Evolutionary conservation across 2,113 vertebrate species (phyloP).

Genomic region (Clarias gariepinus): DNA sequence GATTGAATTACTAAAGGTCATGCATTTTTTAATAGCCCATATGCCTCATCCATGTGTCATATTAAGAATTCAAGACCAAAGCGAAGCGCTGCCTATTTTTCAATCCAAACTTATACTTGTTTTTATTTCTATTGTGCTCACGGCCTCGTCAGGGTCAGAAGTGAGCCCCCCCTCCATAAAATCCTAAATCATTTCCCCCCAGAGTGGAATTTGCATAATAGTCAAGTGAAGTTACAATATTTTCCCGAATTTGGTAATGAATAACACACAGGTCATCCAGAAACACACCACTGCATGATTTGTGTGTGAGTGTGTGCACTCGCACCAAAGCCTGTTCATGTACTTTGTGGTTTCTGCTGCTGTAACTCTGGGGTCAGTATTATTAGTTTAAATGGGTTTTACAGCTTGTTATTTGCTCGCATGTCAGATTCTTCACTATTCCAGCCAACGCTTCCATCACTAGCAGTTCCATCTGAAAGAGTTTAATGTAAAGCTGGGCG

Average conservation of each 20-base stretch:
- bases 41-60: slow-evolving; percentile 61
- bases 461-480: slow-evolving; percentile 27
- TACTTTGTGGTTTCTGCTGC: slow-evolving; percentile 47
- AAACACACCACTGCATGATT: slow-evolving; percentile 31
- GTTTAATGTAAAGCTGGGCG: not conserved
- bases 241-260: slow-evolving; percentile 55
- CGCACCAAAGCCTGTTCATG: not conserved
- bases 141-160: not conserved
- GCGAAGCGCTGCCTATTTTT: slow-evolving; percentile 41
- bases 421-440: slow-evolving; percentile 32
- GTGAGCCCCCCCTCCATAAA: slow-evolving; percentile 15
- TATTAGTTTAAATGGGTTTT: slow-evolving; percentile 55
- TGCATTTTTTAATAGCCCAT: slow-evolving; percentile 63
- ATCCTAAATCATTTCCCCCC: slow-evolving; percentile 52
- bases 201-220: slow-evolving; percentile 59
- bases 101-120: slow-evolving; percentile 39
- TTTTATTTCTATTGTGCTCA: slow-evolving; percentile 19
- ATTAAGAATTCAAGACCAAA: slow-evolving; percentile 61
- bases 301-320: not conserved
- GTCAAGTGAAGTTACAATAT: slow-evolving; percentile 51
- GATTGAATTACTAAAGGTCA: slow-evolving; percentile 60
- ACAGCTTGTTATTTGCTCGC: slow-evolving; percentile 35
- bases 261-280: slow-evolving; percentile 48
- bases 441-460: slow-evolving; percentile 23
- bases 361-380: slow-evolving; percentile 46